These are phyloP conservation scores for Heliothis peltigera DNA, from an alignment of 2,888 invertebrate species.

Conservation along the genomic window DNA sequence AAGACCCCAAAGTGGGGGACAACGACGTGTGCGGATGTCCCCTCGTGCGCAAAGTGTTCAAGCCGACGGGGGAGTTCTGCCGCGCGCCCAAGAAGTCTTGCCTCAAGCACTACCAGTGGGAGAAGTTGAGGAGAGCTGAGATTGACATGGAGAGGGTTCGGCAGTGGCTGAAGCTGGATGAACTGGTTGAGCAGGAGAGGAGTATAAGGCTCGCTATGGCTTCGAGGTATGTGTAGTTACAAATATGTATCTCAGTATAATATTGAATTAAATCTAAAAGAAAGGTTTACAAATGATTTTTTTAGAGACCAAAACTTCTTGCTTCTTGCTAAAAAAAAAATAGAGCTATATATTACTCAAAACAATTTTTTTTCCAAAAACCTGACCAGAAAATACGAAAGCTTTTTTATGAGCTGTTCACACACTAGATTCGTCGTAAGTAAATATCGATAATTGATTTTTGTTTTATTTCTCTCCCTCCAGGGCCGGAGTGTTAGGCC, in stretches of 20 bases:
- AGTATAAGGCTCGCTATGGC: conserved; percentile 93
- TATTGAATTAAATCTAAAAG: too few species aligned
- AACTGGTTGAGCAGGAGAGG: conserved; percentile 97
- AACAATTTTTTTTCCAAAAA: too few species aligned
- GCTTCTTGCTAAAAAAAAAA: too few species aligned
- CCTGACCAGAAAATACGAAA: too few species aligned
- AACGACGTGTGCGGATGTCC: conserved; percentile 98
- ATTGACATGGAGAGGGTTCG: conserved; percentile 98
- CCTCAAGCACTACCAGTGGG: conserved; percentile 98
- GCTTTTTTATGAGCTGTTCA: too few species aligned
- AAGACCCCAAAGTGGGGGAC: conserved; percentile 96
- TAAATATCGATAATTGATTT: too few species aligned
- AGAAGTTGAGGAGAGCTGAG: conserved; percentile 97
- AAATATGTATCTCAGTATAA: too few species aligned
- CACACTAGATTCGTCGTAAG: too few species aligned
- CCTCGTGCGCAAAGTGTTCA: conserved; percentile 95
- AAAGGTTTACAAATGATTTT: too few species aligned
- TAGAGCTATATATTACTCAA: too few species aligned
- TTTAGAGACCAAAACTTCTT: too few species aligned
- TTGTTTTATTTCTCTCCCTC: conserved; percentile 43
- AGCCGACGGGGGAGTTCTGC: conserved; percentile 96
- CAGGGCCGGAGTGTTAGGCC: conserved; percentile 97
- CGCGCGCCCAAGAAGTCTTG: conserved; percentile 96
- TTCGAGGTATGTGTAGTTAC: conserved; percentile 75
- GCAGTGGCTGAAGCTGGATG: conserved; percentile 98